Percentiles rank a stretch among this genome's conserved stretches.
These are phyloP conservation scores for Leucophenga maculata DNA, from an alignment of 2,888 invertebrate genomes.

Conservation along the genomic window DNA sequence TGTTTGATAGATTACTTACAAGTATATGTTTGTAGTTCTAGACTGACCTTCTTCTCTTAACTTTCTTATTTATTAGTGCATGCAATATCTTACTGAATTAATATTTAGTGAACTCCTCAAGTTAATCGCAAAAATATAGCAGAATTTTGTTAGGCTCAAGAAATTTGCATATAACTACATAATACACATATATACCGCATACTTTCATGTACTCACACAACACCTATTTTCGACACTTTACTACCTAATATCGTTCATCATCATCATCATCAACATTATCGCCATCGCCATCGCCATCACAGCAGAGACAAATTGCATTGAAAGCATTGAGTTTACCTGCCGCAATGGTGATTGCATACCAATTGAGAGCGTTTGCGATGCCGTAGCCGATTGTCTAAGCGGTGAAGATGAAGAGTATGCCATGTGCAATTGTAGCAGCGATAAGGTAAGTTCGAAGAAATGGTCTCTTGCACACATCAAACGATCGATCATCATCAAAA, in stretches of 20 bases:
- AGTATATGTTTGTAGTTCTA: slow-evolving; percentile 35
- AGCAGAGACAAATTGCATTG: slow-evolving; percentile 50
- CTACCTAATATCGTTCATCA: slow-evolving; percentile 41
- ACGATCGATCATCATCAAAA: too few species aligned
- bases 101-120: too few species aligned
- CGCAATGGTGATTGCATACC: slow-evolving; percentile 79
- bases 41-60: slow-evolving; percentile 32
- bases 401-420: slow-evolving; percentile 80
- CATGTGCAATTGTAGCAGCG: slow-evolving; percentile 65
- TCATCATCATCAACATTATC: not conserved
- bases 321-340: slow-evolving; percentile 76
- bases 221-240: slow-evolving; percentile 31
- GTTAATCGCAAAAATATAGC: too few species aligned
- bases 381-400: slow-evolving; percentile 83
- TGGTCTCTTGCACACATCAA: slow-evolving; percentile 18
- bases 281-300: not conserved
- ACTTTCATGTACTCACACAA: slow-evolving; percentile 31
- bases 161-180: too few species aligned
- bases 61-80: slow-evolving; percentile 40
- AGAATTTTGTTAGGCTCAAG: not conserved
- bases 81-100: slow-evolving; percentile 8
- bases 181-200: slow-evolving; percentile 38
- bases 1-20: too few species aligned
- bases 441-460: slow-evolving; percentile 71
- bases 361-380: slow-evolving; percentile 85